Base-by-base conservation (phyloP, 2,888 invertebrate species). In the Thecophora atra region DNA sequence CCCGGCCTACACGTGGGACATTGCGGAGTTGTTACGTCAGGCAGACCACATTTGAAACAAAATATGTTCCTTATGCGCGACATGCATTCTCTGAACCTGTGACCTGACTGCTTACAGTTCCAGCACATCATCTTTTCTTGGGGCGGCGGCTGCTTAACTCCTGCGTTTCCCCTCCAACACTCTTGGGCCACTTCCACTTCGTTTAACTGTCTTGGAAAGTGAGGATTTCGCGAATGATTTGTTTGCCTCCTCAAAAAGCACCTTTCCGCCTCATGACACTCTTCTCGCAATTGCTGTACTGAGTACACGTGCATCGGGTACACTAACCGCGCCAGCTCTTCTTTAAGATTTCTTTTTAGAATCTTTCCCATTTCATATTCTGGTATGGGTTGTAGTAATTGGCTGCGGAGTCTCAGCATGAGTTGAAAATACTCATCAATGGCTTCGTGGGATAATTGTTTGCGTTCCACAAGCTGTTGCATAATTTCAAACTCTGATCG, bases 11-110 rank as follows among this genome's bases (percentile, higher is more conserved):
- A 66, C 4, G 56, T 71, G 1, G 66, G 71, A 13, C 71, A 71
- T 19, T 58, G 66, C 1, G 71, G 66, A 1, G 66, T 56, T 13
- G 66, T 44, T 2, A 51, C 58, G 13, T 56, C 56, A 0, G 4
- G 26, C 47, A 66, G 17, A 5, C 71, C 71, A 19, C 66, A 71
- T 11, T 66, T 71, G 30, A 47, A 71, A 24, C 71, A 71, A 47
- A 71, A 71, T 5, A 71, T 42, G 0, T 17, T 44, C 11, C 71
- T 24, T 21, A 66, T 26, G 3, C 2, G 15, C 15, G 51, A n/a
- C n/a, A n/a, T n/a, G n/a, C n/a, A n/a, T n/a, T n/a, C n/a, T n/a
- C n/a, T n/a, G n/a, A n/a, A n/a, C n/a, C n/a, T n/a, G n/a, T n/a
- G n/a, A n/a, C n/a, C n/a, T n/a, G n/a, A n/a, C n/a, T n/a, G n/a